phyloP scores from a whole-genome alignment of 2,113 vertebrate genomes.

The Corythaixoides concolor region DNA sequence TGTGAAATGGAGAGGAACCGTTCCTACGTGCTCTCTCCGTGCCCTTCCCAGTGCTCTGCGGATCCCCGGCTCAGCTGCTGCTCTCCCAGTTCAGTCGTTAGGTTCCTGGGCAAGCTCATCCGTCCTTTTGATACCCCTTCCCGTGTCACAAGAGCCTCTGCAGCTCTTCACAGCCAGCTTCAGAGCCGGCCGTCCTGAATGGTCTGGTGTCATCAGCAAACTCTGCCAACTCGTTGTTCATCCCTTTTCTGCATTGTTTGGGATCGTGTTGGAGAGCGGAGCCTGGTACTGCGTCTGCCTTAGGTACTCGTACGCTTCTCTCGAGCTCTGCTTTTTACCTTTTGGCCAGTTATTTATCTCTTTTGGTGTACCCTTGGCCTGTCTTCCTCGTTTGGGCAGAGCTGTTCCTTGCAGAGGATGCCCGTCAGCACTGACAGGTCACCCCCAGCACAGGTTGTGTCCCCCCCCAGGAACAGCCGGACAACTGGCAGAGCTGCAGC shows the following conservation, averaged over 20 bases:
- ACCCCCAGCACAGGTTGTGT: no score
- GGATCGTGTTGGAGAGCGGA: background rate
- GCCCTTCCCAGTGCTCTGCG: rapidly evolving
- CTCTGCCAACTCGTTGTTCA: background rate
- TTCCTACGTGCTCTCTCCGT: rapidly evolving
- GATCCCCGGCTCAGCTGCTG: background rate
- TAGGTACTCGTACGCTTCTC: background rate
- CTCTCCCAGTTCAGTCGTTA: background rate
- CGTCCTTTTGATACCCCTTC: background rate
- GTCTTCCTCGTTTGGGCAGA: background rate
- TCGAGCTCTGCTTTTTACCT: background rate
- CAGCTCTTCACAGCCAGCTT: background rate
- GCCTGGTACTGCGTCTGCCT: background rate
- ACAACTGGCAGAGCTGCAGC: background rate
- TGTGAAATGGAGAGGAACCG: rapidly evolving
- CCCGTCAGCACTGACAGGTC: no score
- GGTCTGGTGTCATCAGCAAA: background rate
- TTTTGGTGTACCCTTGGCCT: background rate
- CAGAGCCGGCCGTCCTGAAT: background rate
- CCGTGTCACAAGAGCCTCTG: background rate
- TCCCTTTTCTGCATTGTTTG: background rate
- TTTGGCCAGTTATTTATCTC: background rate
- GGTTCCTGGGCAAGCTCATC: background rate
- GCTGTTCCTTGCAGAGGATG: background rate
- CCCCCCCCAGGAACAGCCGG: no score